Evolutionary conservation across 2,888 invertebrate genomes (phyloP), one percentile per base, ranked within the genome.

Genomic region (Eupithecia centaureata): DNA sequence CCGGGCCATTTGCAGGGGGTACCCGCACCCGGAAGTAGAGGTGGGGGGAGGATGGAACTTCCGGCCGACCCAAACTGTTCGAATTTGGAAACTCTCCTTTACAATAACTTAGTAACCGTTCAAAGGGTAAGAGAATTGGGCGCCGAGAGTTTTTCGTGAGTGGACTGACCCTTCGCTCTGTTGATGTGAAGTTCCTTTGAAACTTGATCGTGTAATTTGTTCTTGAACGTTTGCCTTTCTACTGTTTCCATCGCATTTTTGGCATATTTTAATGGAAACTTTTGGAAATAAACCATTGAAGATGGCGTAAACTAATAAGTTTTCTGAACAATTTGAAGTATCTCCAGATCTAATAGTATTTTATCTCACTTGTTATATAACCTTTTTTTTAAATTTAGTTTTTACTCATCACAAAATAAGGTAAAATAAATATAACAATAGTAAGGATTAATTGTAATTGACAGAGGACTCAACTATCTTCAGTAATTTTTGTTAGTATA

Each of bases 1-100:
- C 79, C 79, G 79, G 73, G 58, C 79, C 75, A 79, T 78, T 73
- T 77, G 72, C 67, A 71, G 72, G 73, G 71, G 77, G 71, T 63
- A 66, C 68, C 28, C 54, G 73, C 70, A 66, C 60, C 75, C 77
- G 79, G 79, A 78, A 77, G 73, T 69, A 18, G 51, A 30, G 27
- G 33, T 59, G 18, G 35, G 65, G 67, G 66, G 68, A 69, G 67
- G 75, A 60, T 77, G 76, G 70, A 63, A 67, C 76, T 74, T 80
- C 79, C 81, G 78, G 71, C 47, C 58, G 65, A 67, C 70, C 70
- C 65, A 57, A 67, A 67, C 70, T 67, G 69, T 66, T 67, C 25
- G 60, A 69, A 69, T 63, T 66, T 52, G 61, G 68, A 62, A 72
- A 68, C 68, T 72, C 70, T 67, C 65, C 71, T 66, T 66, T 68